Evolutionary conservation across 2,113 vertebrate genomes (phyloP).

Genomic region (Callipepla californica): DNA sequence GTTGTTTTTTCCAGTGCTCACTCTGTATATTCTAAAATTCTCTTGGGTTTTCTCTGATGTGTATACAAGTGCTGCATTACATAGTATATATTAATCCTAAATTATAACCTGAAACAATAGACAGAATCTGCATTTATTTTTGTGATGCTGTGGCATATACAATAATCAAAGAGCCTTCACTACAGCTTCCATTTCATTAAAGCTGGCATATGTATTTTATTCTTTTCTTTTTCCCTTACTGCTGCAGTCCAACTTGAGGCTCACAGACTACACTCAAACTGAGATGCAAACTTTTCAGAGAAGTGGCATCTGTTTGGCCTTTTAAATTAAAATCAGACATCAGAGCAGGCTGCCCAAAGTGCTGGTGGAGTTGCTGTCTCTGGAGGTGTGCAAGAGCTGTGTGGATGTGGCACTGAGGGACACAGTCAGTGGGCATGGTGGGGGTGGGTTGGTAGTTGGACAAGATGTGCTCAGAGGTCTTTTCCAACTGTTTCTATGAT

Average conservation of each 20-base stretch:
- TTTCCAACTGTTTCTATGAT: too few relatives aligned
- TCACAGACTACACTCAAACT: neutral
- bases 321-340: neutral
- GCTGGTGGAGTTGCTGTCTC: too few relatives aligned
- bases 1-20: neutral
- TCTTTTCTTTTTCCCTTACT: neutral
- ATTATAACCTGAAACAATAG: constrained; percentile 16
- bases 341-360: too few relatives aligned
- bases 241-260: neutral
- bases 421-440: too few relatives aligned
- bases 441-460: too few relatives aligned
- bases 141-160: neutral
- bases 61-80: neutral
- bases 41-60: neutral
- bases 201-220: neutral
- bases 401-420: too few relatives aligned
- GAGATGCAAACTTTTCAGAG: constrained; percentile 10
- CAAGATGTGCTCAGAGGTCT: too few relatives aligned
- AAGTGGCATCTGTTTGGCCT: neutral
- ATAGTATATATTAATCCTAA: neutral
- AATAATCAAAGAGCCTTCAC: constrained; percentile 21
- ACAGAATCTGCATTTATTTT: neutral
- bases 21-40: neutral
- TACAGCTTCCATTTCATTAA: neutral
- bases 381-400: too few relatives aligned